phyloP scores from a whole-genome alignment of 2,797 vertebrate genomes.

The Ciconia nigra region DNA sequence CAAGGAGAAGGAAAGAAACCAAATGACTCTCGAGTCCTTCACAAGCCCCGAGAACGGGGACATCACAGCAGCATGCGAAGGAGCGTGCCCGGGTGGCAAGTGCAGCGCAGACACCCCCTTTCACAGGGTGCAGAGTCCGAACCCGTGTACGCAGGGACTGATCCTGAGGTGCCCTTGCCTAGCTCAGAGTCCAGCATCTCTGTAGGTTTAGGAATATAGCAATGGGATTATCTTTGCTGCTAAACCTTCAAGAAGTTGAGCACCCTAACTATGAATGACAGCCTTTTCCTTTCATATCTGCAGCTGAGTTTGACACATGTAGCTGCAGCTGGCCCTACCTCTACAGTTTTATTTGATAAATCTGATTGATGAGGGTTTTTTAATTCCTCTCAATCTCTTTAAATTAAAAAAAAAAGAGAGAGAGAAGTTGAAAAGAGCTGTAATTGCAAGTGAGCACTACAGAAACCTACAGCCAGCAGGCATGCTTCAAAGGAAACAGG shows the following conservation, averaged over 20 bases:
- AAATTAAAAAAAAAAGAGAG: slow-evolving; percentile 27
- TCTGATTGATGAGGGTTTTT: slow-evolving; percentile 41
- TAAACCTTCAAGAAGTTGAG: neutral
- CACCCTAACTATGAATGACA: slow-evolving; percentile 1
- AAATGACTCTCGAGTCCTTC: neutral
- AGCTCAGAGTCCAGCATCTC: neutral
- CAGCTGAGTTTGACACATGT: slow-evolving; percentile 43
- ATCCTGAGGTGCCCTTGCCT: neutral
- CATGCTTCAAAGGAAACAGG: slow-evolving; percentile 11
- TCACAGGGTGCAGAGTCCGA: neutral
- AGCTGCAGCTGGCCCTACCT: slow-evolving; percentile 55
- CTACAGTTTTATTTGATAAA: slow-evolving; percentile 54
- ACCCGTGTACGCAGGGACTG: accelerated
- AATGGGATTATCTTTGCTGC: neutral
- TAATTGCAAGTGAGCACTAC: slow-evolving; percentile 6
- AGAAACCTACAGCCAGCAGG: slow-evolving; percentile 44
- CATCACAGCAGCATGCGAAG: neutral
- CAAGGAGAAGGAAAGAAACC: neutral
- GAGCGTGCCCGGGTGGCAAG: neutral
- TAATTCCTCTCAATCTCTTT: slow-evolving; percentile 54
- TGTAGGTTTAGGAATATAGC: neutral
- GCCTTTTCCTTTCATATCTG: slow-evolving; percentile 15
- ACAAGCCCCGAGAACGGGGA: accelerated
- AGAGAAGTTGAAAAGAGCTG: slow-evolving; percentile 31
- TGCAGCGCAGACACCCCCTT: accelerated